Conservation (phyloP, 2,888 invertebrate species). For the Pogonocherus hispidulus region DNA sequence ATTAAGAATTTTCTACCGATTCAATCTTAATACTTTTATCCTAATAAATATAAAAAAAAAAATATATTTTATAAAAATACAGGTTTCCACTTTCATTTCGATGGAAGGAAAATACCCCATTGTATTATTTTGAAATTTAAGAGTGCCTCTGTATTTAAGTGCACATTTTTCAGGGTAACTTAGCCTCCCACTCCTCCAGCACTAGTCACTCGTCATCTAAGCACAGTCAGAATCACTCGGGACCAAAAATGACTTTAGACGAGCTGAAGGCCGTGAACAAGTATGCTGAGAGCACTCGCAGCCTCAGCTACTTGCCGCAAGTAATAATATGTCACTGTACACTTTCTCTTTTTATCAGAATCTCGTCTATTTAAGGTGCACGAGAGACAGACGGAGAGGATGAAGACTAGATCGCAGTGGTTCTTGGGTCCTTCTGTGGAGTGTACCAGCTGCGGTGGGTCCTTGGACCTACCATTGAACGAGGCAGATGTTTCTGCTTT, state of each 20-base stretch:
- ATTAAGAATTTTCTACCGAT: no score
- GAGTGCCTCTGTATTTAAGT: not conserved
- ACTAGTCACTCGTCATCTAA: constrained; percentile 77
- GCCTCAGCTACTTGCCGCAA: constrained; percentile 92
- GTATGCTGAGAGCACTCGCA: constrained; percentile 92
- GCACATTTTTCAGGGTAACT: constrained; percentile 61
- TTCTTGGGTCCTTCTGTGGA: constrained; percentile 83
- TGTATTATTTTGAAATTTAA: no score
- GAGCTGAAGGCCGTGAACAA: constrained; percentile 89
- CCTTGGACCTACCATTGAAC: constrained; percentile 68
- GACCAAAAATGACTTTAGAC: constrained; percentile 84
- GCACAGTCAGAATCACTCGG: constrained; percentile 72
- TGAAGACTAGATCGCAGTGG: constrained; percentile 98
- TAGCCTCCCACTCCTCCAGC: constrained; percentile 81
- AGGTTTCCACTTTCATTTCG: no score
- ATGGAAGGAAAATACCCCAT: no score
- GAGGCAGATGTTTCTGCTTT: constrained; percentile 66
- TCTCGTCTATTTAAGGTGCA: constrained; percentile 81
- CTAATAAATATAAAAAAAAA: no score
- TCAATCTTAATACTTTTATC: no score
- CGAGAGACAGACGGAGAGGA: constrained; percentile 95
- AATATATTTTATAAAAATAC: no score
- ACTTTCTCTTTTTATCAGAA: constrained; percentile 1
- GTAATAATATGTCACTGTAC: constrained; percentile 69
- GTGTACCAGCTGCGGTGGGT: constrained; percentile 68